These are phyloP conservation scores for Pachyrhynchus sulphureomaculatus DNA, from an alignment of 1,140 invertebrate genomes.

Conservation along the genomic window DNA sequence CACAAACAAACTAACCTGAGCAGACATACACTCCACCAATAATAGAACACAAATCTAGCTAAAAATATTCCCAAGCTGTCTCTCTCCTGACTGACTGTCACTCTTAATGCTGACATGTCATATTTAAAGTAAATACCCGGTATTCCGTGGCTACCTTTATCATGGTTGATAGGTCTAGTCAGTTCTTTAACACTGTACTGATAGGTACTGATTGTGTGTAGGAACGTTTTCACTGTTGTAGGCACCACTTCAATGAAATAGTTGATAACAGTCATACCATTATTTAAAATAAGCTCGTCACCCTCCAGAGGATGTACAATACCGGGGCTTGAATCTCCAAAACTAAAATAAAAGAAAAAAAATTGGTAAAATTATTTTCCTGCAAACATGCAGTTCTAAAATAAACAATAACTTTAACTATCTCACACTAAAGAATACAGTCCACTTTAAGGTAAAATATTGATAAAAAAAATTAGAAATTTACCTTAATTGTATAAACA, in stretches of 20 bases:
- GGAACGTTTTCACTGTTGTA: slow-evolving; percentile 80
- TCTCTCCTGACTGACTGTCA: slow-evolving; percentile 79
- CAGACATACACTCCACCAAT: slow-evolving; percentile 90
- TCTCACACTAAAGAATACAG: too few species aligned
- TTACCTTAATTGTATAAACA: too few species aligned
- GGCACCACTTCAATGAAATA: slow-evolving; percentile 97
- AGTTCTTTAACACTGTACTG: slow-evolving; percentile 93
- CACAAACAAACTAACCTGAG: slow-evolving; percentile 57
- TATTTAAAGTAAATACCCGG: slow-evolving; percentile 96
- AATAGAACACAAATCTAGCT: slow-evolving; percentile 82
- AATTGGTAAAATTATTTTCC: too few species aligned
- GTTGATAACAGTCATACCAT: slow-evolving; percentile 79
- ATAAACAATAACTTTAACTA: too few species aligned
- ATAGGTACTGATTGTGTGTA: slow-evolving; percentile 74
- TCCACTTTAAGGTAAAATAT: too few species aligned
- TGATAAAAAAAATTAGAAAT: too few species aligned
- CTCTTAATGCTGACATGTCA: slow-evolving; percentile 85
- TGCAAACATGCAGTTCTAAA: too few species aligned
- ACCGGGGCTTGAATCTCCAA: slow-evolving; percentile 81
- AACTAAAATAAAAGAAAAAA: slow-evolving; percentile 62
- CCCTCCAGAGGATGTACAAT: slow-evolving; percentile 92
- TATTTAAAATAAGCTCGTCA: slow-evolving; percentile 75
- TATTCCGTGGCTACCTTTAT: slow-evolving; percentile 84
- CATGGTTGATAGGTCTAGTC: slow-evolving; percentile 70
- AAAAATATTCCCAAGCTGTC: slow-evolving; percentile 79